Percentiles rank a stretch among this genome's conserved stretches.
phyloP scores from a whole-genome alignment of 2,113 vertebrate genomes.

The Saccopteryx leptura region DNA sequence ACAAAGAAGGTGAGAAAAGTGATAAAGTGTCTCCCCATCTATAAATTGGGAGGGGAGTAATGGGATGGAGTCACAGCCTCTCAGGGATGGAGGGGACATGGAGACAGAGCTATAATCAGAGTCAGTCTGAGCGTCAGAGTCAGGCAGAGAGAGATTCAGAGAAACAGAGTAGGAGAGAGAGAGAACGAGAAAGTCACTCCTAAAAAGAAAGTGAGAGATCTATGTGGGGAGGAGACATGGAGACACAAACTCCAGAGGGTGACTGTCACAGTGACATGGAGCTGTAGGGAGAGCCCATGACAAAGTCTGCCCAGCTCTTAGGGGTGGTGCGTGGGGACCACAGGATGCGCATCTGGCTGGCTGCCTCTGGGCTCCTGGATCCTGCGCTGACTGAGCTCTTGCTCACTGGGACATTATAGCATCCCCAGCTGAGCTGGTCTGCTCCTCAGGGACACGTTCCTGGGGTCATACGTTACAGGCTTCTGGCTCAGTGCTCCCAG shows the following conservation, averaged over 20 bases:
- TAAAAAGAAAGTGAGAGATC: neutral
- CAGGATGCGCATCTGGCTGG: neutral
- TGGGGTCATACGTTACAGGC: neutral
- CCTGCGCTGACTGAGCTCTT: neutral
- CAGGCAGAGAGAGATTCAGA: neutral
- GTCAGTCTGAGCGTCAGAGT: neutral
- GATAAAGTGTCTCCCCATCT: neutral
- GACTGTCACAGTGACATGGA: fast-evolving
- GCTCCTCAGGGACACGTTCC: constrained; percentile 49
- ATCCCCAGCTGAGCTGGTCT: constrained; percentile 9
- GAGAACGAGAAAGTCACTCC: neutral
- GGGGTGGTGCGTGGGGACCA: fast-evolving
- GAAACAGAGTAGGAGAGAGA: neutral
- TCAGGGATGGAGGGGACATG: neutral
- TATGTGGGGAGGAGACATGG: neutral
- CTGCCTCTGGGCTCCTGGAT: neutral
- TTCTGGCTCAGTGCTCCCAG: neutral
- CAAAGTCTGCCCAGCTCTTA: neutral
- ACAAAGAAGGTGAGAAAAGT: neutral
- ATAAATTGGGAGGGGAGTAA: too few species aligned
- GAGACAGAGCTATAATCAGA: neutral
- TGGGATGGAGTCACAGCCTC: neutral
- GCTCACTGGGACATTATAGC: constrained; percentile 35
- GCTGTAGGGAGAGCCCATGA: neutral
- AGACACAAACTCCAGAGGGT: neutral